Evolutionary conservation across 2,888 invertebrate genomes (phyloP), one percentile per base, ranked within the genome.

Genomic region (Synergus japonicus): DNA sequence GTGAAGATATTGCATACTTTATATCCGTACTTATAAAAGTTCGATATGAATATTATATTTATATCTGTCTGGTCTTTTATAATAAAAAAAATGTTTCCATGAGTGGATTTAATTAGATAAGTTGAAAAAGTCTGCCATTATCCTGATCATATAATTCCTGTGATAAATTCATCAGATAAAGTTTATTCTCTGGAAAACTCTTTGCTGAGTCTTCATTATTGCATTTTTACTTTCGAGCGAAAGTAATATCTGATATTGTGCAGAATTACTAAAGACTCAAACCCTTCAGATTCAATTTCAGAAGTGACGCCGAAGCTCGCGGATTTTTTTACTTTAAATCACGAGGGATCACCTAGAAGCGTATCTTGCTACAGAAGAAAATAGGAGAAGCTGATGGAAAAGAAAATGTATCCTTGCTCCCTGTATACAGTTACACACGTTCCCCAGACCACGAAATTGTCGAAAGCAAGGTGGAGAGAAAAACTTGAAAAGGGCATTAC

Each of bases 311-410:
- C 37, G n/a, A 54, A 73, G 73, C 73, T 73, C 54, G 37, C 37
- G 73, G 54, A 73, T 73, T 73, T 73, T 37, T 66, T 49, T 73
- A 54, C 73, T 73, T 54, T 37, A 49, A 73, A 73, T 73, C 73
- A 54, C 73, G 37, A 73, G 54, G 73, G 73, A 73, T 54, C 73
- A 73, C 54, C 73, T 73, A 49, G 54, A 73, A 49, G 73, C 73
- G 54, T 73, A 29, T 49, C 29, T 46, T 15, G 29, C 46, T 4
- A 13, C 15, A 13, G 12, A 49, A 46, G 49, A 60, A 43, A 22
- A 49, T 76, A 76, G 66, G 81, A 81, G 79, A 85, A 83, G 80
- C 78, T 78, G 81, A 73, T 15, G n/a, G 18, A 44, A 60, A 60
- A 78, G 76, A 79, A 69, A 73, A 76, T 73, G 54, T 73, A 73